Conservation (phyloP, 2,888 invertebrate genomes). For the Cheilosia vulpina region DNA sequence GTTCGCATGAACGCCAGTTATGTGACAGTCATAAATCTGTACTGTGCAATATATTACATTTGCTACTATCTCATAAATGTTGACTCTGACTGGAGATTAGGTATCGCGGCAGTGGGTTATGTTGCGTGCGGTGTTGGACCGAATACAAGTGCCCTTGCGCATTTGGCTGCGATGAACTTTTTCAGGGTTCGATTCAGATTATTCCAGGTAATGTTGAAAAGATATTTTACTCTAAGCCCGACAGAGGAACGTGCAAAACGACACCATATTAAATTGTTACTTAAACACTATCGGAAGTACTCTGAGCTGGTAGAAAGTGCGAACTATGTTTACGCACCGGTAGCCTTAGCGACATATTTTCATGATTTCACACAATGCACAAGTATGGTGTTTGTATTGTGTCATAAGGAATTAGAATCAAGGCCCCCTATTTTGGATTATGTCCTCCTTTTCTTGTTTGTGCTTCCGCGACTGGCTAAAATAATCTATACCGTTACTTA, state of each 20-base stretch:
- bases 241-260: neutral
- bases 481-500: constrained; percentile 78
- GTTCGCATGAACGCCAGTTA: constrained; percentile 76
- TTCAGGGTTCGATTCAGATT: constrained; percentile 80
- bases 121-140: constrained; percentile 76
- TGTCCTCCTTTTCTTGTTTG: constrained; percentile 77
- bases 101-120: constrained; percentile 77
- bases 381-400: constrained; percentile 79
- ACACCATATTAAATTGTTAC: constrained; percentile 66
- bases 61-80: constrained; percentile 77
- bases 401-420: constrained; percentile 77
- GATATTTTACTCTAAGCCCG: constrained; percentile 32
- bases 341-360: constrained; percentile 77
- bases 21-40: constrained; percentile 64
- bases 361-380: constrained; percentile 80
- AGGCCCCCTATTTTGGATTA: constrained; percentile 76
- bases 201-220: constrained; percentile 76
- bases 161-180: constrained; percentile 79
- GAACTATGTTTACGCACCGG: constrained; percentile 77
- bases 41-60: constrained; percentile 68
- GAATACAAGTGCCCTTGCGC: constrained; percentile 76
- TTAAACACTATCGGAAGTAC: constrained; percentile 76
- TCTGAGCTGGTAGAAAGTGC: constrained; percentile 76
- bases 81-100: constrained; percentile 50
- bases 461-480: constrained; percentile 78